Conservation (phyloP, 2,888 invertebrate genomes). For the Synergus japonicus region DNA sequence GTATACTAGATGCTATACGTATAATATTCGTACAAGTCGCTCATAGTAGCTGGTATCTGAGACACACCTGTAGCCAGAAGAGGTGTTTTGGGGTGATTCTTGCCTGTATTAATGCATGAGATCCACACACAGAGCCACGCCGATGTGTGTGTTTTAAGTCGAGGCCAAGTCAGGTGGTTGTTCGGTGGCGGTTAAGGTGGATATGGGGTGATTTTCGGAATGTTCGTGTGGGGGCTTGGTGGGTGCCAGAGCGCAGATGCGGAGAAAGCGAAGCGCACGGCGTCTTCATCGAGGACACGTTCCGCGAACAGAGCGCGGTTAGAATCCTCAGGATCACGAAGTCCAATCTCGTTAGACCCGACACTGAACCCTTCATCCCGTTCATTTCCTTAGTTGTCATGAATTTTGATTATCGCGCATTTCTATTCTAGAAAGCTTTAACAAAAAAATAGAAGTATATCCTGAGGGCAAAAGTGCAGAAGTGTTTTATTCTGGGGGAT, state of each 20-base stretch:
- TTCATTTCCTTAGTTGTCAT: neutral
- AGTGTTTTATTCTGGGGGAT: slow-evolving; percentile 27
- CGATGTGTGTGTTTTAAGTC: neutral
- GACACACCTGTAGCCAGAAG: neutral
- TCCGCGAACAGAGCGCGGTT: slow-evolving; percentile 64
- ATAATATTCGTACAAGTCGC: neutral
- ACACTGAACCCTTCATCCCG: slow-evolving; percentile 7
- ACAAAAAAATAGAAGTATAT: slow-evolving; percentile 11
- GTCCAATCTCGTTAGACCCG: slow-evolving; percentile 51
- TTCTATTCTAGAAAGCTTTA: slow-evolving; percentile 26
- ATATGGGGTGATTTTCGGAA: slow-evolving; percentile 47
- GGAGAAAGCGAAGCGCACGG: slow-evolving; percentile 59
- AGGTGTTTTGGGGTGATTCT: neutral
- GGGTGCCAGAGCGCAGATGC: slow-evolving; percentile 52
- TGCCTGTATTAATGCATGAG: neutral
- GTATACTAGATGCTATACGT: neutral
- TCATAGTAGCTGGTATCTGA: neutral
- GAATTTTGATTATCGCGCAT: slow-evolving; percentile 44
- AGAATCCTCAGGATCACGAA: slow-evolving; percentile 66
- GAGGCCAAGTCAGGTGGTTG: neutral
- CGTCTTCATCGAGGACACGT: slow-evolving; percentile 42
- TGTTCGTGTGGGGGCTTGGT: slow-evolving; percentile 29
- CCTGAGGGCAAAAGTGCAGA: slow-evolving; percentile 5
- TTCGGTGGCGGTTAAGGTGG: neutral
- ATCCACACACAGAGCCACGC: neutral